Conservation (phyloP, 2,797 vertebrate species). For the Anguilla megastoma region DNA sequence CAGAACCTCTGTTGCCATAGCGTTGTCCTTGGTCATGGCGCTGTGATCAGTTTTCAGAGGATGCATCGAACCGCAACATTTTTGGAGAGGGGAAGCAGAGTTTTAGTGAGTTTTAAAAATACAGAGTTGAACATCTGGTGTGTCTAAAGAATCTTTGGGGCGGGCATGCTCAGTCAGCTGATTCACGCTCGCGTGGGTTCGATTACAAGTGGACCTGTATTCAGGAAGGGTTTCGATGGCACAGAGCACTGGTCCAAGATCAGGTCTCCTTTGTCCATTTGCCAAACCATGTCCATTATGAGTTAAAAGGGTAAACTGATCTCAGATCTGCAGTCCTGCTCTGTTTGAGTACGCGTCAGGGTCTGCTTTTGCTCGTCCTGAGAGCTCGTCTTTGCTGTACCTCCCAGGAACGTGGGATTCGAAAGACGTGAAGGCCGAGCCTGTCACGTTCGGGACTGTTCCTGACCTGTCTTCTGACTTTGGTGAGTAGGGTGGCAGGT, state of each 20-base stretch:
- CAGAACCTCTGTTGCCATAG: neutral
- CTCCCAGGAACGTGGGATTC: constrained; percentile 31
- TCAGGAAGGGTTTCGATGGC: neutral
- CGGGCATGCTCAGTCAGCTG: neutral
- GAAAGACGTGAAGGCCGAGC: constrained; percentile 27
- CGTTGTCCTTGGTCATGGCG: neutral
- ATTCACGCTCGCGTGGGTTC: no score
- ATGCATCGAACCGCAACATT: neutral
- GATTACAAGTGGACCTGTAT: neutral
- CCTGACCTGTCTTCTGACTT: constrained; percentile 29
- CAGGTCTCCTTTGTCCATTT: neutral
- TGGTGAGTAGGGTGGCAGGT: neutral
- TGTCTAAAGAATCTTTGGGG: neutral
- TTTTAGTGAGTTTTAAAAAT: neutral
- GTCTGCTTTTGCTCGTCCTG: neutral
- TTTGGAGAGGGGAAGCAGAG: neutral
- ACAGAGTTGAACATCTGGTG: neutral
- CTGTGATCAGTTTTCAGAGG: neutral
- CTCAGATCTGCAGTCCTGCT: neutral
- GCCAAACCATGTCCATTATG: neutral
- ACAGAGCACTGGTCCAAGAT: neutral
- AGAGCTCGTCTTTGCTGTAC: neutral
- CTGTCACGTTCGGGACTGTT: constrained; percentile 32
- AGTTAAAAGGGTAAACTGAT: neutral
- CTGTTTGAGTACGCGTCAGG: neutral